These are phyloP conservation scores for Priocnemis perturbator DNA, from an alignment of 2,888 invertebrate genomes.

Conservation along the genomic window DNA sequence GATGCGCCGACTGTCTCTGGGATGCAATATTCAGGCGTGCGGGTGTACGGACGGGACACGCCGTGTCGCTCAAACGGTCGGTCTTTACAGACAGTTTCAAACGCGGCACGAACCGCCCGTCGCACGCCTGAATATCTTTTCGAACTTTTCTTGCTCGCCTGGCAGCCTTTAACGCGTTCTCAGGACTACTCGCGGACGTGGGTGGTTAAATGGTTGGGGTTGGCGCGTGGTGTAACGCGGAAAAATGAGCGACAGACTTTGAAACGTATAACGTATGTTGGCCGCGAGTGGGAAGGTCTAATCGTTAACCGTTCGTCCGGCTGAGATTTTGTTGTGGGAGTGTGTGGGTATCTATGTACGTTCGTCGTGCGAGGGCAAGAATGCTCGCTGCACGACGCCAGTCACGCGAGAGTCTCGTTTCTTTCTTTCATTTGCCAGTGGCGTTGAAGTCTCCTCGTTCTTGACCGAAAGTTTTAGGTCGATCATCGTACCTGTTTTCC, in stretches of 20 bases:
- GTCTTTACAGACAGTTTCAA: constrained; percentile 18
- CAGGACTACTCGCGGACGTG: constrained; percentile 3
- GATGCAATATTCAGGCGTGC: background rate
- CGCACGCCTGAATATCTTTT: constrained; percentile 7
- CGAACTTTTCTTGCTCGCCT: constrained; percentile 21
- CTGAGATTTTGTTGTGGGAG: too few species aligned
- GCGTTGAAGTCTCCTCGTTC: background rate
- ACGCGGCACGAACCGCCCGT: background rate
- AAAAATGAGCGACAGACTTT: too few species aligned
- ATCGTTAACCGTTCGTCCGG: too few species aligned
- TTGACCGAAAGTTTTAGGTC: constrained; percentile 4
- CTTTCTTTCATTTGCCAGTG: constrained; percentile 16
- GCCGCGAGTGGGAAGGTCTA: too few species aligned
- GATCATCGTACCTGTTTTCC: too few species aligned
- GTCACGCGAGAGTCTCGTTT: constrained; percentile 22
- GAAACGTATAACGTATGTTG: too few species aligned
- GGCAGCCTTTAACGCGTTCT: constrained; percentile 19
- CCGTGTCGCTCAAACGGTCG: constrained; percentile 18
- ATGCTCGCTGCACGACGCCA: constrained; percentile 6
- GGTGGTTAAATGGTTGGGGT: too few species aligned
- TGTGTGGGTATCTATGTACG: too few species aligned
- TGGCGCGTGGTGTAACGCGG: too few species aligned
- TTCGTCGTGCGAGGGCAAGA: constrained; percentile 14
- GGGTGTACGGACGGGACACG: background rate
- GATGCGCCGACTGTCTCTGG: background rate